These are phyloP conservation scores for Cercopithecus diana DNA, from an alignment of 2,797 vertebrate species.

Conservation along the genomic window DNA sequence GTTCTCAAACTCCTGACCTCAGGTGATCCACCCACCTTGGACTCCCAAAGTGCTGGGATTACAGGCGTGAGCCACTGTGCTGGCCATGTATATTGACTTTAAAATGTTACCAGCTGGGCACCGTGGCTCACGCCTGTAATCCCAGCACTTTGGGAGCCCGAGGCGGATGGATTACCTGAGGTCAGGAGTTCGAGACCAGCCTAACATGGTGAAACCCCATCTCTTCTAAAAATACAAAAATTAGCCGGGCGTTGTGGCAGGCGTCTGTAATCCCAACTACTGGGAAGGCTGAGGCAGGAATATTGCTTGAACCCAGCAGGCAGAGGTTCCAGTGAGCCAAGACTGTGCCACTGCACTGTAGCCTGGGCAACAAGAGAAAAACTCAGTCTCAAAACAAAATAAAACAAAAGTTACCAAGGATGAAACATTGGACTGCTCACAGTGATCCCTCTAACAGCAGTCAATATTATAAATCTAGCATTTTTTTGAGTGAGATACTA, in stretches of 20 bases:
- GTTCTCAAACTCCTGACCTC: background rate
- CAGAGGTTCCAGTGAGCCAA: background rate
- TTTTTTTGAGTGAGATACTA: background rate
- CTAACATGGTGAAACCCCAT: background rate
- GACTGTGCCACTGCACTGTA: background rate
- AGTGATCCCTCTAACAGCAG: background rate
- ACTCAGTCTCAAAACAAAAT: background rate
- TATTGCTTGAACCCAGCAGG: background rate
- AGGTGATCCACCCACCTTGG: background rate
- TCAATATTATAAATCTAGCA: background rate
- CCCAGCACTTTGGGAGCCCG: background rate
- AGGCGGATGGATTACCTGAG: background rate
- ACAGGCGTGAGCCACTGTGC: background rate
- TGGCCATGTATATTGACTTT: too few species aligned
- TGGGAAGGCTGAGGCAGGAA: background rate
- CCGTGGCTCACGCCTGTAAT: background rate
- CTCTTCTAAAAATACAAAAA: background rate
- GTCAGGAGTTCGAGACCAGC: background rate
- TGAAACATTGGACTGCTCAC: background rate
- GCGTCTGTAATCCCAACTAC: background rate
- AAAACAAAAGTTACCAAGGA: background rate
- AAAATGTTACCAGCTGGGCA: too few species aligned
- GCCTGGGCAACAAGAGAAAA: background rate
- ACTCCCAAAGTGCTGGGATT: background rate
- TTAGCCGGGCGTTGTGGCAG: background rate